These are phyloP conservation scores for Caranx melampygus DNA, from an alignment of 2,113 vertebrate genomes.

Conservation along the genomic window DNA sequence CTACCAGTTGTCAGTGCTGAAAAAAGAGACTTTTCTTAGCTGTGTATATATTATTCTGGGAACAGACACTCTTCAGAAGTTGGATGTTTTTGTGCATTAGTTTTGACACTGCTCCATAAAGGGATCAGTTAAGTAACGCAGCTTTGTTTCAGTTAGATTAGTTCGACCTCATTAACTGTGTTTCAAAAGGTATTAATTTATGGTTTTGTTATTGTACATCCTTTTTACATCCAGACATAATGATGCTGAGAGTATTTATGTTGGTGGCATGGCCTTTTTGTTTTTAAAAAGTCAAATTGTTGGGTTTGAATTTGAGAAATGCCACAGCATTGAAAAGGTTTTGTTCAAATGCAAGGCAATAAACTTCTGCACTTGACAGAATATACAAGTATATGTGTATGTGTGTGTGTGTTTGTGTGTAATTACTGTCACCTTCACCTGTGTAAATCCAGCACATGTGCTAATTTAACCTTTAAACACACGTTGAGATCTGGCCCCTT, in stretches of 20 bases:
- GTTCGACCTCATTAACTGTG: neutral
- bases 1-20: neutral
- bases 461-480: conserved; percentile 1
- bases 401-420: neutral
- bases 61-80: neutral
- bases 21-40: neutral
- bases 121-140: neutral
- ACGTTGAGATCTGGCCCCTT: neutral
- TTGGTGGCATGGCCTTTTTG: neutral
- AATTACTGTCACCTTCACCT: conserved; percentile 19
- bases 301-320: neutral
- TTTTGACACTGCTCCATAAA: conserved; percentile 10
- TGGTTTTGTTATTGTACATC: neutral
- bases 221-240: neutral
- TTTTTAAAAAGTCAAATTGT: neutral
- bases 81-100: conserved; percentile 1
- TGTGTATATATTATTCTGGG: conserved; percentile 8
- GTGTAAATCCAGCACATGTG: neutral
- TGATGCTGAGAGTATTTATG: neutral
- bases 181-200: conserved; percentile 1
- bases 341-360: conserved; percentile 32
- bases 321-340: conserved; percentile 9
- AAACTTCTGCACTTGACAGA: conserved; percentile 24
- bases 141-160: conserved; percentile 27
- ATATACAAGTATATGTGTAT: no score